Conservation (phyloP, 23 tunicate genomes). For the Aplidium turbinatum region DNA sequence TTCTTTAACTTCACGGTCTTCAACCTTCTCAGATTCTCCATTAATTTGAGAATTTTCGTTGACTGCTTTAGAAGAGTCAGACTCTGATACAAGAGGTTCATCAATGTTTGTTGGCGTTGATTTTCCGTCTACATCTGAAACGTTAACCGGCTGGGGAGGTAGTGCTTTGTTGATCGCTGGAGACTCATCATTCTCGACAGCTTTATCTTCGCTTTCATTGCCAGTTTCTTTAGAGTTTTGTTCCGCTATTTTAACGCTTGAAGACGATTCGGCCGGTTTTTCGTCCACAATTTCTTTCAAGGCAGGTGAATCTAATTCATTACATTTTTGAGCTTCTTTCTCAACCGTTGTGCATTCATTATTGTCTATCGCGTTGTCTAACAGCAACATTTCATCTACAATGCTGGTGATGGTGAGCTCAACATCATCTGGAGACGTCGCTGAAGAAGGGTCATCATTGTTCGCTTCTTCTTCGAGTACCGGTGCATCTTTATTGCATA, state of each 20-base stretch:
- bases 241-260: not conserved
- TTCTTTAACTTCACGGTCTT: not conserved
- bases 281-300: not conserved
- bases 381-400: not conserved
- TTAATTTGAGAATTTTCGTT: not conserved
- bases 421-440: not conserved
- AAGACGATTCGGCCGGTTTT: not conserved
- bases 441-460: not conserved
- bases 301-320: not conserved
- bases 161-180: too few species aligned
- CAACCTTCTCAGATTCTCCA: not conserved
- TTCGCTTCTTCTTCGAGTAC: too few species aligned
- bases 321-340: not conserved
- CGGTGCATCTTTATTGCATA: too few species aligned
- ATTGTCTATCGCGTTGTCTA: not conserved
- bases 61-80: too few species aligned
- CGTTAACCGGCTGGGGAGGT: too few species aligned
- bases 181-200: too few species aligned
- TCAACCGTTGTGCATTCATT: not conserved
- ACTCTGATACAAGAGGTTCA: too few species aligned
- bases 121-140: too few species aligned
- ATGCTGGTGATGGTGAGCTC: not conserved
- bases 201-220: too few species aligned
- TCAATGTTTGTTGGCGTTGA: too few species aligned
- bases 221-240: not conserved